A percentile compares a stretch with the other conserved stretches of the same genome.
These are phyloP conservation scores for Toxotes chatareus DNA, from an alignment of 2,113 vertebrate species.

Conservation along the genomic window DNA sequence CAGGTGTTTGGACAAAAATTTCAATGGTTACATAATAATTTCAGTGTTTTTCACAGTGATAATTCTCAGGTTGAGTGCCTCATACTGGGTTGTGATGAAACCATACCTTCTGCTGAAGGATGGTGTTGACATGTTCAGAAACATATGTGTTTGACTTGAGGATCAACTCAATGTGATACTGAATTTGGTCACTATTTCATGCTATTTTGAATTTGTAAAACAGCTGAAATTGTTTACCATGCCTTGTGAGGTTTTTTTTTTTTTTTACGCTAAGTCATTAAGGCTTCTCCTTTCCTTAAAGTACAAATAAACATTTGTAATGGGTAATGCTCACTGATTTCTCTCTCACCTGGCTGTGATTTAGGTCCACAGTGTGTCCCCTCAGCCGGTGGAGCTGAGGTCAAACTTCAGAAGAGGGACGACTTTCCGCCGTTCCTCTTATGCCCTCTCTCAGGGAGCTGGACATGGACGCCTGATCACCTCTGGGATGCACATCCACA, in stretches of 20 bases:
- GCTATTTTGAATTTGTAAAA: not conserved
- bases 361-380: conserved; percentile 76
- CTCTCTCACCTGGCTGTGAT: conserved; percentile 12
- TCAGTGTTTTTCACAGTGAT: not conserved
- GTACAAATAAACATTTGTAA: not conserved
- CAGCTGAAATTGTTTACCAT: not conserved
- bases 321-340: not conserved
- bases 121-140: not conserved
- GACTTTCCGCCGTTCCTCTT: conserved; percentile 83
- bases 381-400: conserved; percentile 65
- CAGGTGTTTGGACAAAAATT: not conserved
- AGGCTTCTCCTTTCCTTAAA: not conserved
- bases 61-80: not conserved
- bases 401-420: conserved; percentile 60
- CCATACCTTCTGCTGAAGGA: not conserved
- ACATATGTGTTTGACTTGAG: too few relatives aligned
- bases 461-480: conserved; percentile 85
- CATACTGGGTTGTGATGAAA: too few relatives aligned
- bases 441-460: conserved; percentile 88
- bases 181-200: not conserved
- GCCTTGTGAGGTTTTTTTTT: not conserved
- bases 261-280: not conserved
- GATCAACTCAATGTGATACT: not conserved
- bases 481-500: conserved; percentile 52
- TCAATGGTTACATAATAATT: not conserved